Base-by-base conservation (phyloP, 2,888 invertebrate species). In the Xestia c-nigrum region DNA sequence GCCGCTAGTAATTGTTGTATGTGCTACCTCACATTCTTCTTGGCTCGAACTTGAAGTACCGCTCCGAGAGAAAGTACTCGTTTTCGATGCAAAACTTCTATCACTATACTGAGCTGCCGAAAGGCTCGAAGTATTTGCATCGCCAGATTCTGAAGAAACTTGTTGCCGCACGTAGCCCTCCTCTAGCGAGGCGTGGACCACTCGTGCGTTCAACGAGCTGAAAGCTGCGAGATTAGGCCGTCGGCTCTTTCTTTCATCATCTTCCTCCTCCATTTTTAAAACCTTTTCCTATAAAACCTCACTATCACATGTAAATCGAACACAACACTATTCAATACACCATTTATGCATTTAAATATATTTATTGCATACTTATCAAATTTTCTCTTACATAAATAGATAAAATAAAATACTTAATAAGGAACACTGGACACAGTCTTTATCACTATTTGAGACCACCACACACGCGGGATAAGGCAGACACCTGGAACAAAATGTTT, bases 41-140 rank as follows among this genome's bases (percentile, higher is more conserved):
- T 98, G 98, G 80, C 98, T 98, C 47, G 98, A 98, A 89, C 98
- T 98, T 1, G 98, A 98, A 76, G 97, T 97, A 16, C 97, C 97
- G 78, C 97, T 97, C 47, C 97, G 94, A 10, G 96, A 97, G 83
- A 96, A 96, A 57, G 97, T 95, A 87, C 96, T 96, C 74, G 97
- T 95, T 87, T 97, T 95, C 0, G 97, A 97, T n/a, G 96, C 94
- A 85, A 97, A 95, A 85, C 97, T 96, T 83, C 96, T 93, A 79
- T 96, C 96, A 79, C 96, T 94, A 88, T 94, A 97, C 74, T 95
- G 96, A 84, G 96, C 94, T 78, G 96, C 94, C 46, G 96, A 96
- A 78, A 96, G 93, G 88, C 95, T 96, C 43, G 96, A 96, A 78
- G 95, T 95, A 83, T 97, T 97, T 78, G 97, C 97, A 87, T 97